Conservation (phyloP, 2,113 vertebrate species). For the Python bivittatus region DNA sequence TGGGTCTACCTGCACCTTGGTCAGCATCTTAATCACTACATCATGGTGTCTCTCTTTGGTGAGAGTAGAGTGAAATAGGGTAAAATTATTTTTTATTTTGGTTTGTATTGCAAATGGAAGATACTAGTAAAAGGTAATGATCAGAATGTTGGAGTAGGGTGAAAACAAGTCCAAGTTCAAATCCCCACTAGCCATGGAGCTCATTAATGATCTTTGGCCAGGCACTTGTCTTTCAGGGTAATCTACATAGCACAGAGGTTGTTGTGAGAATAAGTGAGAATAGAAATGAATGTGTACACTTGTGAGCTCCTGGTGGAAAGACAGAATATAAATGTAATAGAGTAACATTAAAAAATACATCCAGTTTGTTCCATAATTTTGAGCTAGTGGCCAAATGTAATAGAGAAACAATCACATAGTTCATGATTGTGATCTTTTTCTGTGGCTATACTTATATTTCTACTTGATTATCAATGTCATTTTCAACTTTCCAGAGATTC, state of each 20-base stretch:
- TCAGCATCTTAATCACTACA: background rate
- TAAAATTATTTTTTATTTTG: constrained; percentile 41
- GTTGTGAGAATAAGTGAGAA: background rate
- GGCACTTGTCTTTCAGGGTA: background rate
- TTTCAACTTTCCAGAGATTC: constrained; percentile 1
- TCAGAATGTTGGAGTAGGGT: background rate
- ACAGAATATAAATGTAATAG: background rate
- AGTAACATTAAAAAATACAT: background rate
- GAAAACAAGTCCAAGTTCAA: background rate
- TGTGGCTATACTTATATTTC: background rate
- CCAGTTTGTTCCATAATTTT: background rate
- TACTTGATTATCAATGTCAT: background rate
- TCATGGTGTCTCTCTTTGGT: background rate
- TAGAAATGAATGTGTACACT: background rate
- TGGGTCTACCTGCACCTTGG: background rate
- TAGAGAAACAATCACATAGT: background rate
- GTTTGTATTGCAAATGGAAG: constrained; percentile 22
- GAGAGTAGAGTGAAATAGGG: background rate
- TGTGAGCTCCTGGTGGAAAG: background rate
- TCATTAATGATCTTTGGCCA: background rate
- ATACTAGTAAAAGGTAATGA: background rate
- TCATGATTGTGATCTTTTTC: constrained; percentile 7
- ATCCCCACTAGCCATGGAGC: background rate
- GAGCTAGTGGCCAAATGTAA: background rate
- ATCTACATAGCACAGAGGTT: background rate